Evolutionary conservation across 2,888 invertebrate genomes (phyloP), one percentile per base, ranked within the genome.

Genomic region (Drosophila antonietae): DNA sequence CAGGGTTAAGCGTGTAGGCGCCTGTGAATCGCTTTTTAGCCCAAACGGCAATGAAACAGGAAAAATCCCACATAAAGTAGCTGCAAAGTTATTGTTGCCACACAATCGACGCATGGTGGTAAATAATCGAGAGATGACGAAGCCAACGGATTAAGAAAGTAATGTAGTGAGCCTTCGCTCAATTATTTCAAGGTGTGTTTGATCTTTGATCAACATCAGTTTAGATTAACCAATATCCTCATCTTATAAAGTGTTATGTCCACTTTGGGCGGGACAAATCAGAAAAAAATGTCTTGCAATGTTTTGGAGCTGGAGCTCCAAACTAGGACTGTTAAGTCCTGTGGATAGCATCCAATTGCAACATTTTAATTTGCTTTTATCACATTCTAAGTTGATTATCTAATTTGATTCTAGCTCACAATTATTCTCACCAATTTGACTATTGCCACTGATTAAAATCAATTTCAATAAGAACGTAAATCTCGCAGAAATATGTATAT

Each of bases 41-140:
- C 63, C 14, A 28, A 37, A 35, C 8, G 20, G n/a, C 31, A 28
- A 33, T 47, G 33, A 20, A 20, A 33, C 60, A 12, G 20, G 12
- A 39, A 20, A 37, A 31, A 23, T 4, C 46, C 18, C 12, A 12
- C 8, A 41, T 18, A 28, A 49, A 41, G 14, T 41, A 35, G 9
- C 41, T 49, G 64, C 14, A 62, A 35, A 35, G 33, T 51, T 64
- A 33, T 20, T 41, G 31, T 33, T 52, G 41, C 41, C 62, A 35
- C 35, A 35, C 23, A 35, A 15, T 3, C 31, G 8, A 41, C 1
- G 3, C 12, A 31, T 43, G 10, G 9, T n/a, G 53, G 4, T 10
- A 12, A 39, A 53, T 28, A 12, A 6, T 23, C 9, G n/a, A 12
- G 18, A 15, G 14, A 23, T 10, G 53, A 23, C 37, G 49, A 31